A percentile compares a stretch with the other conserved stretches of the same genome.
phyloP scores from a whole-genome alignment of 2,888 invertebrate genomes.

The Tipula vernalis region DNA sequence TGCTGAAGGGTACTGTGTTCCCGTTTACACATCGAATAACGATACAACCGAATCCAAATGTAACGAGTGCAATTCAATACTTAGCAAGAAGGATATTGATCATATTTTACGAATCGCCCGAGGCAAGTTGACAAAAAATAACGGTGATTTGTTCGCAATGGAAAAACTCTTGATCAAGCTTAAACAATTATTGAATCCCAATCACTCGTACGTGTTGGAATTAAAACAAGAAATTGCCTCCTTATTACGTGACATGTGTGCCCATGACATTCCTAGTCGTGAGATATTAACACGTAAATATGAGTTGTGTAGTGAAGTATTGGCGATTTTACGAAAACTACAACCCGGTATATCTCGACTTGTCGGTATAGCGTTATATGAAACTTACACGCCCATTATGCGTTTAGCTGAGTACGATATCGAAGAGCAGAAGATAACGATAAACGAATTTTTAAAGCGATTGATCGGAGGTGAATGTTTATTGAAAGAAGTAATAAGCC shows the following conservation, averaged over 20 bases:
- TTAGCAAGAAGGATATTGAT: constrained; percentile 36
- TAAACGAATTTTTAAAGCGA: constrained; percentile 26
- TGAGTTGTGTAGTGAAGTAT: constrained; percentile 49
- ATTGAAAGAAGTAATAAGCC: constrained; percentile 48
- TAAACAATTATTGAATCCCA: constrained; percentile 44
- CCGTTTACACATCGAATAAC: constrained; percentile 14
- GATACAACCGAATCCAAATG: constrained; percentile 24
- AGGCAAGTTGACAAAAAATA: constrained; percentile 35
- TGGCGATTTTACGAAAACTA: constrained; percentile 49
- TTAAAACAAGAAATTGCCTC: constrained; percentile 57
- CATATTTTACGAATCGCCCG: constrained; percentile 25
- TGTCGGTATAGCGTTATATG: constrained; percentile 59
- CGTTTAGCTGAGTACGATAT: constrained; percentile 51
- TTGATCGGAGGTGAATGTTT: constrained; percentile 44
- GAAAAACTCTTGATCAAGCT: constrained; percentile 44
- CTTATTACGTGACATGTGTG: constrained; percentile 38
- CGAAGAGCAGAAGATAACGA: constrained; percentile 44
- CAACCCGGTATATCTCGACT: constrained; percentile 42
- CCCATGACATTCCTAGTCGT: constrained; percentile 39
- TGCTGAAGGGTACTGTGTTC: constrained; percentile 30
- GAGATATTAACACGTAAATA: constrained; percentile 49
- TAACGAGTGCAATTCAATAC: background rate
- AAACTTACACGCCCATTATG: constrained; percentile 54
- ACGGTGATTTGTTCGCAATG: constrained; percentile 26
- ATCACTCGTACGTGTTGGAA: constrained; percentile 54